These are phyloP conservation scores for Murina feae DNA, from an alignment of 2,113 vertebrate genomes.

Conservation along the genomic window DNA sequence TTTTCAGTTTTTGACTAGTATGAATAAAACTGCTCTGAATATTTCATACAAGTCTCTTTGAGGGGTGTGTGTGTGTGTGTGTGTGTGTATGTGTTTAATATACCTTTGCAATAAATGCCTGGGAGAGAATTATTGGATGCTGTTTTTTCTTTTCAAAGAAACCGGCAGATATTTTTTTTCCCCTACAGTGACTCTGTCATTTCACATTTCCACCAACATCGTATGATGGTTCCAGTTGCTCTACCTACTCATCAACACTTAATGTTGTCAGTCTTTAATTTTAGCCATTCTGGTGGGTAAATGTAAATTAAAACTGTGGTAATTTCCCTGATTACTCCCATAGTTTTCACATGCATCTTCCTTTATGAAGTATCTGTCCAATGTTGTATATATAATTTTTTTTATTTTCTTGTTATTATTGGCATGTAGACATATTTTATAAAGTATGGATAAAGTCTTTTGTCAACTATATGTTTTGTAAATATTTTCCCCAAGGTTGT, in stretches of 20 bases:
- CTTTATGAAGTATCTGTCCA: background rate
- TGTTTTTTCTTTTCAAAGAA: constrained; percentile 17
- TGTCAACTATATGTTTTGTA: background rate
- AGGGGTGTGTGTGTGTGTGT: background rate
- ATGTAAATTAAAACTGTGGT: too few relatives aligned
- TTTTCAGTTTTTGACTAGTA: constrained; percentile 36
- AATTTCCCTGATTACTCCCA: background rate
- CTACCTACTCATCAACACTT: background rate
- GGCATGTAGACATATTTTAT: background rate
- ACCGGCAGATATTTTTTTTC: background rate
- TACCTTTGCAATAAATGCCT: constrained; percentile 31
- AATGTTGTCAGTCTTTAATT: background rate
- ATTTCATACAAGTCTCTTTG: constrained; percentile 26
- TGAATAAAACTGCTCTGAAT: constrained; percentile 29
- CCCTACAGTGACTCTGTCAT: background rate
- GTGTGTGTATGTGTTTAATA: too few relatives aligned
- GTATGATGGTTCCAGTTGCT: background rate
- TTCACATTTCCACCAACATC: background rate
- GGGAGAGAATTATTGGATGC: constrained; percentile 34
- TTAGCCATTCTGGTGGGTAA: background rate
- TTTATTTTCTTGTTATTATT: background rate
- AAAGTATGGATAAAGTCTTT: background rate
- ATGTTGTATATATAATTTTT: background rate
- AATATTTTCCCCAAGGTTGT: background rate
- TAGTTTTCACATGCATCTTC: background rate